Conservation (phyloP, 2,113 vertebrate genomes). For the Scartelaos histophorus region DNA sequence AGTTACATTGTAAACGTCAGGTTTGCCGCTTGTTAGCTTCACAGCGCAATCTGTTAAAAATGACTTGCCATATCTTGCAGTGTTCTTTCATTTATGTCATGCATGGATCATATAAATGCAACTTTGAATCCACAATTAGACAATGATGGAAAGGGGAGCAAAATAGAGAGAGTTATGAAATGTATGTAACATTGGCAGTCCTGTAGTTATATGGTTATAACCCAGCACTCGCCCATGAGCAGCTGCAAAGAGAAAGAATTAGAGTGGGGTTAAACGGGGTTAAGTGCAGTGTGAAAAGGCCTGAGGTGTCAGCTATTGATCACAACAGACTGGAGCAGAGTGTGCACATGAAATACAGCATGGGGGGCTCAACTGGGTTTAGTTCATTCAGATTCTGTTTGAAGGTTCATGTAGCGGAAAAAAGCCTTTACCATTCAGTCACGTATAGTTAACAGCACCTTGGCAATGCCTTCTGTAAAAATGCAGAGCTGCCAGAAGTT, state of each 20-base stretch:
- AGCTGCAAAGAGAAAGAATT: not conserved
- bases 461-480: not conserved
- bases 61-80: no score
- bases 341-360: not conserved
- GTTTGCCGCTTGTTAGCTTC: no score
- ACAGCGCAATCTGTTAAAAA: no score
- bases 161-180: not conserved
- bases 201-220: not conserved
- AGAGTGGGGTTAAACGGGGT: slow-evolving; percentile 25
- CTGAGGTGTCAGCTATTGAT: slow-evolving; percentile 27
- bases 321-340: slow-evolving; percentile 22
- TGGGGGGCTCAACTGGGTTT: slow-evolving; percentile 1
- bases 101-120: no score
- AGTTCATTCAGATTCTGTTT: slow-evolving; percentile 12
- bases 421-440: not conserved
- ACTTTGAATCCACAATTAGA: no score
- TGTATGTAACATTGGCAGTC: slow-evolving; percentile 1
- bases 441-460: not conserved
- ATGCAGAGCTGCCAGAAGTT: not conserved
- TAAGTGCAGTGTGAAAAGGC: slow-evolving; percentile 21
- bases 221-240: not conserved
- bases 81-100: no score
- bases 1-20: no score
- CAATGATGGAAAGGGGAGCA: not conserved
- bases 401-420: not conserved